Conservation (phyloP, 2,888 invertebrate genomes). For the Temnothorax unifasciatus region DNA sequence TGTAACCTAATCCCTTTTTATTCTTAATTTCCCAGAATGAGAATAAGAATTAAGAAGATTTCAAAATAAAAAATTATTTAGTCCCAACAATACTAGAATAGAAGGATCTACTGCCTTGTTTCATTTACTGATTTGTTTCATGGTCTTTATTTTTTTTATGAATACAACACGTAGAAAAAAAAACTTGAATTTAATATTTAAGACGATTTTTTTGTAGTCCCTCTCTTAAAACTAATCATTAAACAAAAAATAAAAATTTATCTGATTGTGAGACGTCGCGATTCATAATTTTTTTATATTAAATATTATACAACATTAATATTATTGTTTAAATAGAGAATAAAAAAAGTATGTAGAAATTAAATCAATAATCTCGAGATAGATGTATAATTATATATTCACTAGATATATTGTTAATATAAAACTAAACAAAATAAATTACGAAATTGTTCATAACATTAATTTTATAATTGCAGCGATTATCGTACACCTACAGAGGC, state of each 20-base stretch:
- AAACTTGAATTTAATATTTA: neutral
- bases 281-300: too few relatives aligned
- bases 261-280: too few relatives aligned
- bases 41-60: neutral
- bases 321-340: neutral
- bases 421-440: slow-evolving; percentile 63
- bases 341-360: neutral
- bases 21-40: neutral
- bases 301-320: neutral
- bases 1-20: neutral
- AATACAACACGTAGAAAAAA: neutral
- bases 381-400: neutral
- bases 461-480: slow-evolving; percentile 58
- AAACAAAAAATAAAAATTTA: neutral
- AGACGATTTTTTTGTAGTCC: neutral
- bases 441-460: neutral
- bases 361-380: neutral
- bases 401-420: neutral
- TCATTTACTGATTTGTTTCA: too few relatives aligned
- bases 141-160: neutral
- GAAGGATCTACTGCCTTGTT: neutral
- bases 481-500: slow-evolving; percentile 86
- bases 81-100: neutral
- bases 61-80: neutral
- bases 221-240: neutral